Base-by-base conservation (phyloP, 2,888 invertebrate genomes). In the Aphidoletes aphidimyza region DNA sequence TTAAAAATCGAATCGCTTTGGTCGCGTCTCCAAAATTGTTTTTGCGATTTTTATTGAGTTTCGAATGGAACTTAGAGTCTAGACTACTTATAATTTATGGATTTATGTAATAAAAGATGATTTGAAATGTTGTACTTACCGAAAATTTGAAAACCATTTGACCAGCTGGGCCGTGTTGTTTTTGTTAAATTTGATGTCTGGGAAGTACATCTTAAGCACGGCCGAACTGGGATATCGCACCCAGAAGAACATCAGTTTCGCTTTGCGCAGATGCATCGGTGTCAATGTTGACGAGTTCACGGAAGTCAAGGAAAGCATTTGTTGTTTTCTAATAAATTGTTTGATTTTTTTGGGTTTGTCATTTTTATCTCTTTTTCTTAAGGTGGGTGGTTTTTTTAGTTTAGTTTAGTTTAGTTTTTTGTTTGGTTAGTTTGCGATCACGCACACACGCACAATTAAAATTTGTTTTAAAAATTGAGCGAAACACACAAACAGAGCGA, bases 181-280 rank as follows among this genome's bases (percentile, higher is more conserved):
- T 92, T 99, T 99, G 94, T 99, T 99, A 94, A 99, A 99, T 91
- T 98, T 98, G 92, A 99, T 98, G 92, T 99, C 99, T 69, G 99
- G 99, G 93, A 99, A 99, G 94, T 98, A 99, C 95, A 98, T 97
- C 93, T 99, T 99, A 91, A 99, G 95, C 88, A 99, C 97, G 89
- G 98, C 96, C 86, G 99, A 99, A 91, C 97, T 98, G 86, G 99
- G 99, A 91, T 99, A 99, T 88, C 99, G 94, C 88, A 98, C 98
- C 96, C 98, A 99, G 95, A 99, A 99, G 95, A 99, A 99, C 99
- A 99, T 99, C 92, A 99, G 93, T 93, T 99, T 99, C 87, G 99
- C 99, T 92, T 99, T 99, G 90, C 99, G 94, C 89, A 99, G 95
- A 92, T 99, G 99, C 97, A 99, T 98, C 90, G 99, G 99, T 88